Evolutionary conservation across 2,888 invertebrate genomes (phyloP).

Genomic region (Iselma pallidipennis): DNA sequence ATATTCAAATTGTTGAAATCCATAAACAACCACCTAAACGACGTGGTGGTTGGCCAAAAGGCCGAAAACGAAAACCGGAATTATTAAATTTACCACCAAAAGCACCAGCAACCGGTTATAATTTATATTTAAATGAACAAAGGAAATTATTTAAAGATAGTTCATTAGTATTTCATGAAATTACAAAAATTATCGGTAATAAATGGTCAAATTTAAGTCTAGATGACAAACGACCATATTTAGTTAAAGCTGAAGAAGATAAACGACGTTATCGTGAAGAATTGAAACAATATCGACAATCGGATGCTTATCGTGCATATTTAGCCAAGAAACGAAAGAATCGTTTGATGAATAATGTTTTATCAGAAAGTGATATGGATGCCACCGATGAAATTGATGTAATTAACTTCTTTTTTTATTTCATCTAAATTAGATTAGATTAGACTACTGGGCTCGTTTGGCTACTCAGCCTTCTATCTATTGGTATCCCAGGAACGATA

Average conservation of each 20-base stretch:
- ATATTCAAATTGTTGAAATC: not conserved
- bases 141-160: conserved; percentile 60
- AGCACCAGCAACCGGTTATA: conserved; percentile 64
- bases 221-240: conserved; percentile 61
- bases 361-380: conserved; percentile 59
- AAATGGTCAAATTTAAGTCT: conserved; percentile 62
- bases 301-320: conserved; percentile 60
- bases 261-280: conserved; percentile 62
- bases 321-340: conserved; percentile 59
- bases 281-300: conserved; percentile 60
- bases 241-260: conserved; percentile 61
- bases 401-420: conserved; percentile 34
- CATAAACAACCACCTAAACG: conserved; percentile 51
- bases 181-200: conserved; percentile 62
- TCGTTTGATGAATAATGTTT: conserved; percentile 52
- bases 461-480: no score
- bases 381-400: conserved; percentile 60
- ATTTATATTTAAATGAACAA: conserved; percentile 61
- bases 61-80: conserved; percentile 61
- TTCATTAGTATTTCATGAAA: conserved; percentile 59
- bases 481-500: not conserved
- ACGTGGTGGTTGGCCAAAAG: conserved; percentile 66
- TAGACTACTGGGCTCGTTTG: no score
- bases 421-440: no score
- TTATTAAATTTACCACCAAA: conserved; percentile 59